phyloP scores from a whole-genome alignment of 2,888 invertebrate genomes.

The Yponomeuta cagnagella region DNA sequence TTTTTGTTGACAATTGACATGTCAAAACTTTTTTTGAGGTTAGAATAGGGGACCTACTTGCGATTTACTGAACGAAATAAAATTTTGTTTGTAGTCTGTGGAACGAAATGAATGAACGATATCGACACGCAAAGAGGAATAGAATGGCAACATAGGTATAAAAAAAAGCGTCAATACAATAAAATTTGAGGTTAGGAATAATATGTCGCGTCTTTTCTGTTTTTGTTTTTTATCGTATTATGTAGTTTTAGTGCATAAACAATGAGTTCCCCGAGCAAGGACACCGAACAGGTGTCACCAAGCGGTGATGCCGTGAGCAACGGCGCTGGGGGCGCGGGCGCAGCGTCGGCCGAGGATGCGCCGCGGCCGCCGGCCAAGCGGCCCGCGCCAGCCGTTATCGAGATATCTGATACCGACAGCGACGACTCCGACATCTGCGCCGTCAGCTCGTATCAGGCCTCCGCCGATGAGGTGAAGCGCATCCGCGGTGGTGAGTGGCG shows the following conservation, averaged over 20 bases:
- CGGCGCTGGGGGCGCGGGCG: conserved; percentile 32
- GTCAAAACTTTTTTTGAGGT: conserved; percentile 12
- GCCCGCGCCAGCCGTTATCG: conserved; percentile 53
- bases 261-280: conserved; percentile 64
- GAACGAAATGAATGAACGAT: no score
- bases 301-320: conserved; percentile 37
- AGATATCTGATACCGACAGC: conserved; percentile 68
- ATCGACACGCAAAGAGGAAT: no score
- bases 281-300: conserved; percentile 55
- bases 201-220: conserved; percentile 53
- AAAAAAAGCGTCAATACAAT: conserved; percentile 9
- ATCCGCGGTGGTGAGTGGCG: conserved; percentile 60
- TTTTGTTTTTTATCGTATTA: conserved; percentile 62
- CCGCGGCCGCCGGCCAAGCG: conserved; percentile 63
- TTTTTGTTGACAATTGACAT: not conserved
- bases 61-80: no score
- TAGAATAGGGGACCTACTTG: not conserved
- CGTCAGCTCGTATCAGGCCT: conserved; percentile 66
- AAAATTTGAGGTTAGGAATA: conserved; percentile 28
- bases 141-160: not conserved
- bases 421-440: conserved; percentile 73
- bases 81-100: no score
- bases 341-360: conserved; percentile 28
- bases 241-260: conserved; percentile 50
- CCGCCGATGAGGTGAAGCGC: conserved; percentile 68